Percentiles rank a stretch among this genome's conserved stretches.
Conservation (phyloP, 2,797 vertebrate species). For the Spondyliosoma cantharus region DNA sequence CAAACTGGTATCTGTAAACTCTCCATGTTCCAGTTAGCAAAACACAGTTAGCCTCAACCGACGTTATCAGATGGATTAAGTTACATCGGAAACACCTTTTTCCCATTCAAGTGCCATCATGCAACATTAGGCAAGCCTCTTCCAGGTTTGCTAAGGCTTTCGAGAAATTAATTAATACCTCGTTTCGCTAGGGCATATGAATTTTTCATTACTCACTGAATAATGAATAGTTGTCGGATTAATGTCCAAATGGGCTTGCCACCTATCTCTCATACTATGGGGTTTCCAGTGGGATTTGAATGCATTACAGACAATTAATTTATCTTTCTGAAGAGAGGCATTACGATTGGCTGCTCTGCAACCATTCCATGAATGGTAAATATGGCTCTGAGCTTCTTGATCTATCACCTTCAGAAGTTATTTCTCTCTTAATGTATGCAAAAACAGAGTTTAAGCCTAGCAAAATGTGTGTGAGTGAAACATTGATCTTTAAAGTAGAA, state of each 20-base stretch:
- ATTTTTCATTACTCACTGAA: conserved; percentile 84
- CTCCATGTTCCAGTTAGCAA: conserved; percentile 61
- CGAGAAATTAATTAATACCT: conserved; percentile 84
- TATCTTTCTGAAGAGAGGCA: conserved; percentile 77
- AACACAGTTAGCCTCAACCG: conserved; percentile 58
- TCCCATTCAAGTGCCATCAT: conserved; percentile 73
- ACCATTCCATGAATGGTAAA: conserved; percentile 70
- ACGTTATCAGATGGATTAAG: conserved; percentile 67
- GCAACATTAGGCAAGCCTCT: conserved; percentile 78
- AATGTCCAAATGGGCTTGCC: conserved; percentile 81
- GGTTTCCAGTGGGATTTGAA: conserved; percentile 76
- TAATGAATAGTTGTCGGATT: conserved; percentile 85
- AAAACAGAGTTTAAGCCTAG: conserved; percentile 44
- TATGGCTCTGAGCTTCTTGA: conserved; percentile 71
- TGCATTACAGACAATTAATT: conserved; percentile 81
- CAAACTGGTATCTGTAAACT: conserved; percentile 52
- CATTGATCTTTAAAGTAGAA: conserved; percentile 44
- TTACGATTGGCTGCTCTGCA: conserved; percentile 72
- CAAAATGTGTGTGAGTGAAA: conserved; percentile 58
- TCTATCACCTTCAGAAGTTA: conserved; percentile 58
- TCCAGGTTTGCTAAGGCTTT: conserved; percentile 77
- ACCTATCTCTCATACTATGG: conserved; percentile 80
- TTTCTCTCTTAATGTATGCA: conserved; percentile 59
- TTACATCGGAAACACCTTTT: conserved; percentile 68
- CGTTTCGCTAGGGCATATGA: conserved; percentile 82